Base-by-base conservation (phyloP, 2,113 vertebrate species). In the Gopherus evgoodei region DNA sequence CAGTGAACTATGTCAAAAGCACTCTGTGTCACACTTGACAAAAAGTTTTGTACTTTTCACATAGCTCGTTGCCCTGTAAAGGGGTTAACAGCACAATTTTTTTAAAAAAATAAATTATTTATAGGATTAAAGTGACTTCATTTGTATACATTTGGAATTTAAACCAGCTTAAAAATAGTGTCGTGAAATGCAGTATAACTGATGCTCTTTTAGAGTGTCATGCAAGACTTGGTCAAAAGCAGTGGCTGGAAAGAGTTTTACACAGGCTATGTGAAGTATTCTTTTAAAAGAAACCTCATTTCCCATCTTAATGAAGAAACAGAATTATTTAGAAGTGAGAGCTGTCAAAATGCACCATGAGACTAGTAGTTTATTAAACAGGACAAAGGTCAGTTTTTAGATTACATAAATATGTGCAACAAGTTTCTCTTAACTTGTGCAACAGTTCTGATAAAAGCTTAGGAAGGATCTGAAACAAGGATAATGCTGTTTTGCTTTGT, bases 1-100 rank as follows among this genome's bases (percentile, higher is more conserved):
- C 97, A 98, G 97, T 98, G 98, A 98, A 98, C 98, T 97, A 98
- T 98, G 98, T 98, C 97, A 98, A 97, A 98, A 98, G 98, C 98
- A 98, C 98, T 98, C 98, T 98, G 97, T 98, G 98, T 98, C 97
- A 98, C 98, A 98, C 98, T 98, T 98, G 98, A 98, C 98, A 98
- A 98, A 98, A 98, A 98, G 98, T 98, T 98, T 98, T 98, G 98
- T 98, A 98, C 98, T 98, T 98, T 98, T 98, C 98, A 98, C 98
- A 98, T 97, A 98, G 98, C 98, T 98, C 97, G 98, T 98, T 98
- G 97, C 97, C 98, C 98, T 97, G 91, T 97, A 98, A 98, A 98
- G 97, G 98, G 98, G 98, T 98, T 98, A 98, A 98, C 98, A 98
- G 98, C 98, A 98, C 98, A 98, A 98, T 98, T 98, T 98, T 98